A percentile compares a stretch with the other conserved stretches of the same genome.
Conservation (phyloP, 1,140 invertebrate genomes). For the Andricus grossulariae region DNA sequence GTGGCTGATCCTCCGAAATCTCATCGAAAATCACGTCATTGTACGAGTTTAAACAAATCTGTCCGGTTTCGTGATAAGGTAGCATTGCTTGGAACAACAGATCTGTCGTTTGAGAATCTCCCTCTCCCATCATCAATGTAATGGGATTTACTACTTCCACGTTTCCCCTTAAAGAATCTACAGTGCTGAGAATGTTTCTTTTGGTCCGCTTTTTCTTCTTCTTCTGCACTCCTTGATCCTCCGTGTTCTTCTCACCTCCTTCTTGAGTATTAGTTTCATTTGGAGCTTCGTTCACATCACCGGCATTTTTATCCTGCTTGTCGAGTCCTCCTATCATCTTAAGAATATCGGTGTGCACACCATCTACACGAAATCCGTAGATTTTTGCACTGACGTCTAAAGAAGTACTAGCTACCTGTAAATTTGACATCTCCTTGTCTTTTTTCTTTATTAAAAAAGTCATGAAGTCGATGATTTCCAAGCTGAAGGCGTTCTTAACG, state of each 20-base stretch:
- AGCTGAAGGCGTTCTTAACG: slow-evolving; percentile 88
- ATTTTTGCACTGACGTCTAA: slow-evolving; percentile 90
- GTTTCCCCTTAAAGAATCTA: slow-evolving; percentile 70
- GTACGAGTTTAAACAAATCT: slow-evolving; percentile 53
- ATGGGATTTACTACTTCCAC: slow-evolving; percentile 64
- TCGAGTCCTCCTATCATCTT: slow-evolving; percentile 84
- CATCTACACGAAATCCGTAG: slow-evolving; percentile 88
- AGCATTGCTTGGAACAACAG: slow-evolving; percentile 63
- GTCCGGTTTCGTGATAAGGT: slow-evolving; percentile 59
- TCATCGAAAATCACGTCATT: slow-evolving; percentile 58
- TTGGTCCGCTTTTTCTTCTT: slow-evolving; percentile 63
- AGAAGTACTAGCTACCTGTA: slow-evolving; percentile 86
- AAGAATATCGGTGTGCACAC: slow-evolving; percentile 84
- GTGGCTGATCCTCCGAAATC: slow-evolving; percentile 3
- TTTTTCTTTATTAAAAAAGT: slow-evolving; percentile 82
- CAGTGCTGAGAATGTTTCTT: slow-evolving; percentile 63
- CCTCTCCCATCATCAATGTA: slow-evolving; percentile 56
- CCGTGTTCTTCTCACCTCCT: slow-evolving; percentile 16
- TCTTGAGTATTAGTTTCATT: slow-evolving; percentile 54
- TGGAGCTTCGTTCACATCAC: slow-evolving; percentile 62
- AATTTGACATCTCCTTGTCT: slow-evolving; percentile 82
- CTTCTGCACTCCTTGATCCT: slow-evolving; percentile 56
- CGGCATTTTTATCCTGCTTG: slow-evolving; percentile 75
- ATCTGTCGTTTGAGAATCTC: slow-evolving; percentile 67
- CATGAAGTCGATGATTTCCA: slow-evolving; percentile 90